Evolutionary conservation across 2,797 vertebrate genomes (phyloP).

Genomic region (Brachyalestes nurse): DNA sequence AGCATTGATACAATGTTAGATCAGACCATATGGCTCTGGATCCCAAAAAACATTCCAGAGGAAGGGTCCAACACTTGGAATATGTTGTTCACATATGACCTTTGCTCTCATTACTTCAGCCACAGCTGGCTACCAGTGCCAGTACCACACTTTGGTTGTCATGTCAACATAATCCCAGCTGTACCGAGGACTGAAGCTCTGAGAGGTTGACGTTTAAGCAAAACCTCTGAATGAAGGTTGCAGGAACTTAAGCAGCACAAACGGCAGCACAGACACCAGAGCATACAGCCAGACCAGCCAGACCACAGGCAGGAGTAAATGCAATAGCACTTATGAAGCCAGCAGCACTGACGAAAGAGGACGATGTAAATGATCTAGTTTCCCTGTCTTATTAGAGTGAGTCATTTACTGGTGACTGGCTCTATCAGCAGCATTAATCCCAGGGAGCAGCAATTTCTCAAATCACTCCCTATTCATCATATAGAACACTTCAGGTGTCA

Average conservation of each 20-base stretch:
- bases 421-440: conserved; percentile 17
- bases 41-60: too few species aligned
- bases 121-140: conserved; percentile 44
- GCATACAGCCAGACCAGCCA: not conserved
- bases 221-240: conserved; percentile 7
- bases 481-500: not conserved
- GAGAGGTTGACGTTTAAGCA: conserved; percentile 10
- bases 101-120: conserved; percentile 5
- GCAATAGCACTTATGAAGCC: not conserved
- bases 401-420: conserved; percentile 23
- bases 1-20: too few species aligned
- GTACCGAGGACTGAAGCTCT: conserved; percentile 12
- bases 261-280: not conserved
- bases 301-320: not conserved
- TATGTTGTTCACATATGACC: not conserved
- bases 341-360: conserved; percentile 14
- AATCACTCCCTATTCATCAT: not conserved
- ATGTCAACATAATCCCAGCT: conserved; percentile 49
- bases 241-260: not conserved
- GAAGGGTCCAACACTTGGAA: not conserved
- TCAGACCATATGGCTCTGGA: too few species aligned
- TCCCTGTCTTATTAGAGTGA: conserved; percentile 24
- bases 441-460: too few species aligned
- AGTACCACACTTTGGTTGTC: conserved; percentile 41
- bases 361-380: conserved; percentile 33